Conservation (phyloP, 1,140 invertebrate species). For the Rhyzopertha dominica region DNA sequence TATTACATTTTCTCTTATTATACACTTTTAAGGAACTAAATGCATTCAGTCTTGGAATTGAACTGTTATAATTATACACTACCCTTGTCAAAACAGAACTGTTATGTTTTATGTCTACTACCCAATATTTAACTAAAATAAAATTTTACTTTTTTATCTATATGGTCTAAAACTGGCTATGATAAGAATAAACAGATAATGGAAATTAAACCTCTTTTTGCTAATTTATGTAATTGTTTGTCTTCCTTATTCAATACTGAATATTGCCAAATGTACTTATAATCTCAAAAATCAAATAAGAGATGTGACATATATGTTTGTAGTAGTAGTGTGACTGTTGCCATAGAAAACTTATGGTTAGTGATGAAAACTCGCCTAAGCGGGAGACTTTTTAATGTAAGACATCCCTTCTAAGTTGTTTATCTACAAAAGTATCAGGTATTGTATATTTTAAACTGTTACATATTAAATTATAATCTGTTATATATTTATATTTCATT, state of each 20-base stretch:
- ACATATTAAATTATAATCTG: too few relatives aligned
- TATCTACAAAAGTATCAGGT: too few relatives aligned
- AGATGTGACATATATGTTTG: slow-evolving; percentile 8
- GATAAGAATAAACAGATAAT: not conserved
- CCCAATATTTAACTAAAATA: too few relatives aligned
- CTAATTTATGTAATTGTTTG: slow-evolving; percentile 1
- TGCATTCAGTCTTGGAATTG: too few relatives aligned
- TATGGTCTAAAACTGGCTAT: not conserved
- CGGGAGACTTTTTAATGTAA: not conserved
- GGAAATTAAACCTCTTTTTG: not conserved
- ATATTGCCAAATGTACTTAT: slow-evolving; percentile 9
- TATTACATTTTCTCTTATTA: too few relatives aligned
- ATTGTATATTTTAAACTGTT: too few relatives aligned
- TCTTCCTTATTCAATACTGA: slow-evolving; percentile 3
- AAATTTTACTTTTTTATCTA: not conserved
- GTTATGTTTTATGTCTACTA: too few relatives aligned
- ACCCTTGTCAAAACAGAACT: too few relatives aligned
- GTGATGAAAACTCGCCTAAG: slow-evolving; percentile 4
- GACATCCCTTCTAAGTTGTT: slow-evolving; percentile 6
- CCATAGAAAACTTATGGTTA: slow-evolving; percentile 9
- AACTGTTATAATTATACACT: too few relatives aligned
- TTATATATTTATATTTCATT: too few relatives aligned
- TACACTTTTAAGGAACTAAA: too few relatives aligned
- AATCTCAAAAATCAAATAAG: not conserved
- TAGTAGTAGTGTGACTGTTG: slow-evolving; percentile 9